Percentiles rank a stretch among this genome's conserved stretches.
These are phyloP conservation scores for Enhydra lutris DNA, from an alignment of 2,113 vertebrate genomes.

Conservation along the genomic window DNA sequence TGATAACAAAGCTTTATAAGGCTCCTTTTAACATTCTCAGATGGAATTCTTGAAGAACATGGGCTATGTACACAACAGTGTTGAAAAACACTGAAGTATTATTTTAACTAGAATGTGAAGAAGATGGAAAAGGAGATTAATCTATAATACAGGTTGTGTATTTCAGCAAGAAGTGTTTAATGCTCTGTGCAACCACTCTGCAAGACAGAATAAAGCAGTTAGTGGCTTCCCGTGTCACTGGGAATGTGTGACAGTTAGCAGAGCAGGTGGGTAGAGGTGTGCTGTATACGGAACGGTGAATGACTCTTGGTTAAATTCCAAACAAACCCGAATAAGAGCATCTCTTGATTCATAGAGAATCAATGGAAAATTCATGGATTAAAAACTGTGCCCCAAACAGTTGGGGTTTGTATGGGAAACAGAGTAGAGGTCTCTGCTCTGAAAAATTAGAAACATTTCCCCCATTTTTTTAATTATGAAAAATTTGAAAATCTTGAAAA, in stretches of 20 bases:
- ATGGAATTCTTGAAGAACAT: background rate
- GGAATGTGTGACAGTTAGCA: no score
- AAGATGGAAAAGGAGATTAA: background rate
- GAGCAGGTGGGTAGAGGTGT: background rate
- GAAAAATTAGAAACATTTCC: background rate
- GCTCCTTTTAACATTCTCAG: background rate
- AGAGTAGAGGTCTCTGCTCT: background rate
- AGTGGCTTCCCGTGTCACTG: background rate
- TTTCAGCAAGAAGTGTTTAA: background rate
- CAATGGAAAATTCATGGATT: background rate
- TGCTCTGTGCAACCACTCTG: background rate
- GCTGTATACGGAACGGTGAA: no score
- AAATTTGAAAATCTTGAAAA: background rate
- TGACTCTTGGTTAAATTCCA: background rate
- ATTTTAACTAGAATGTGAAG: background rate
- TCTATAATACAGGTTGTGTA: background rate
- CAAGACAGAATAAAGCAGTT: background rate
- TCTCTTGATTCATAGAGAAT: background rate
- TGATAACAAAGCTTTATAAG: background rate
- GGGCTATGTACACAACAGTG: background rate
- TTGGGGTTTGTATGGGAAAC: background rate
- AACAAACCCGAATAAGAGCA: background rate
- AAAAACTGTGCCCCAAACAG: background rate
- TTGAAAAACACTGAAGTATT: background rate
- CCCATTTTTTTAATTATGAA: background rate